phyloP scores from a whole-genome alignment of 2,888 invertebrate genomes.

The Thymelicus acteon region DNA sequence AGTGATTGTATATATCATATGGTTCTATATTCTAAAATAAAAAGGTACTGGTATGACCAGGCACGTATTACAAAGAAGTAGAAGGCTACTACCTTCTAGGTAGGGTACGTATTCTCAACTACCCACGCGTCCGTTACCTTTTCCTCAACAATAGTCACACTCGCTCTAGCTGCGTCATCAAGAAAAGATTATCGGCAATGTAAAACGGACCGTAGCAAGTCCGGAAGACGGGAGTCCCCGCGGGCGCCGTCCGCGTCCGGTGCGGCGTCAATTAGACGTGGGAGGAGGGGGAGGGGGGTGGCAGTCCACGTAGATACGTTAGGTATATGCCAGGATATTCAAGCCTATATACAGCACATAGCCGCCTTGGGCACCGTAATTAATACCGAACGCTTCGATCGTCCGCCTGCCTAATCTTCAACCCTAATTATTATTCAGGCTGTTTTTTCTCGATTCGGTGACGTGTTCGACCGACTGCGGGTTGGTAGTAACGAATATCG shows the following conservation, averaged over 20 bases:
- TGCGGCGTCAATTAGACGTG: slow-evolving; percentile 81
- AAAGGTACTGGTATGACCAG: no score
- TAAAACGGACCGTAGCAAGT: slow-evolving; percentile 64
- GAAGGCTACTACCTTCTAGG: no score
- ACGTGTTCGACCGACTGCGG: not conserved
- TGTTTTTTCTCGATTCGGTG: slow-evolving; percentile 19
- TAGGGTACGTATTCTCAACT: no score
- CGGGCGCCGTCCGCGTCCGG: slow-evolving; percentile 73
- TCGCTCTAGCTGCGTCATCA: slow-evolving; percentile 62
- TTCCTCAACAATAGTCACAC: slow-evolving; percentile 20
- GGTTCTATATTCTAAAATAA: no score
- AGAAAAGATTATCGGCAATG: slow-evolving; percentile 81
- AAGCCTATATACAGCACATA: slow-evolving; percentile 67
- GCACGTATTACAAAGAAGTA: no score
- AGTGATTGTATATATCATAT: no score
- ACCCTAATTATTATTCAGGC: slow-evolving; percentile 50
- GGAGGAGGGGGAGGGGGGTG: slow-evolving; percentile 56
- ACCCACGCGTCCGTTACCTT: not conserved
- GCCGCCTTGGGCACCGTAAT: slow-evolving; percentile 67
- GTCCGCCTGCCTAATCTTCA: slow-evolving; percentile 48
- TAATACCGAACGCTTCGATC: slow-evolving; percentile 59
- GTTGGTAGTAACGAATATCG: not conserved
- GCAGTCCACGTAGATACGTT: slow-evolving; percentile 57
- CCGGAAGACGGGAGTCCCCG: slow-evolving; percentile 75
- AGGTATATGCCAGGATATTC: slow-evolving; percentile 75